Base-by-base conservation (phyloP, 2,113 vertebrate species). In the Vulpes vulpes region DNA sequence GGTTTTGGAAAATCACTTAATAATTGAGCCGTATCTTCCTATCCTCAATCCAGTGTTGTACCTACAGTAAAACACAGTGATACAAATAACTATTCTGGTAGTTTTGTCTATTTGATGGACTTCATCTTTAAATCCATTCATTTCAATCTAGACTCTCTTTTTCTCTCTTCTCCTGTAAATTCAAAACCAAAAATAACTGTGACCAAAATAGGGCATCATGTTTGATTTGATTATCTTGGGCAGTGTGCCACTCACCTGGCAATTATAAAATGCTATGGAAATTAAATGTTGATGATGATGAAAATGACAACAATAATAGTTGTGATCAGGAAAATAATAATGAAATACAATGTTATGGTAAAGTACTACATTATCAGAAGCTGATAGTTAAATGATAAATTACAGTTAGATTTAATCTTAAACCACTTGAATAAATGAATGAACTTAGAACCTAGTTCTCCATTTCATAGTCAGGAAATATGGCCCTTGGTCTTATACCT, bases 181-280 rank as follows among this genome's bases (percentile, higher is more conserved):
- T 91, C n/a, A 96, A 64, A 95, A 55, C 2, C 20, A n/a, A 71
- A 55, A 95, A 95, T 8, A 19, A 27, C 89, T 92, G 62, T 73
- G 32, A 84, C 27, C 43, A 95, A 95, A 98, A 83, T 64, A 49
- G 16, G 35, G 5, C 25, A 74, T 19, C 30, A 25, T 25, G 35
- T 81, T 80, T 69, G 25, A 71, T 43, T 78, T 69, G 9, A 65
- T 79, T 64, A 32, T 86, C 14, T 53, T 89, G 57, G 32, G 23
- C 3, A 65, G 25, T 67, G 30, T 85, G 38, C 35, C n/a, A 83
- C 15, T 25, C 23, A 83, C 17, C 17, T 49, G 6, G 27, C n/a
- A 81, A 5, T 32, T 83, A 79, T 20, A 84, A 82, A 81, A 53
- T 27, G 19, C 6, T 51, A 19, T 17, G 20, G 27, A 78, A 94